Conservation (phyloP, 1,140 invertebrate genomes). For the Sitobion miscanthi region DNA sequence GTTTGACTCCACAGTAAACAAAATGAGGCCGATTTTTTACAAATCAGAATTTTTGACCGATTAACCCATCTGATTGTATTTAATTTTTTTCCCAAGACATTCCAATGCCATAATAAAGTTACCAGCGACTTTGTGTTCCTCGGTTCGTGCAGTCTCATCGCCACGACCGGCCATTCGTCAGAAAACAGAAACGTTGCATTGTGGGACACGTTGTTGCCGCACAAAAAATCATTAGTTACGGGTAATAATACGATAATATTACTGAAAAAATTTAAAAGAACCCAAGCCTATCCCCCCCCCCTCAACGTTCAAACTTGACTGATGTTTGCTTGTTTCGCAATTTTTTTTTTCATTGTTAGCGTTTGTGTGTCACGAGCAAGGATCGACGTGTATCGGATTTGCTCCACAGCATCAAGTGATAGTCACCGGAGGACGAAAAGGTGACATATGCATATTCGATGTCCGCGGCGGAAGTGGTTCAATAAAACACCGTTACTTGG, state of each 20-base stretch:
- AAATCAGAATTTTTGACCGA: neutral
- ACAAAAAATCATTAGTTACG: slow-evolving; percentile 90
- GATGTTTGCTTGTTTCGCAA: neutral
- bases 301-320: neutral
- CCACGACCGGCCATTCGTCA: slow-evolving; percentile 95
- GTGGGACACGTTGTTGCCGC: slow-evolving; percentile 97
- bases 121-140: slow-evolving; percentile 98
- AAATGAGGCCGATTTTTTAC: neutral
- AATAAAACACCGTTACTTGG: slow-evolving; percentile 86
- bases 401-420: slow-evolving; percentile 90
- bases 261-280: neutral
- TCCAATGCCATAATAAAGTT: slow-evolving; percentile 96
- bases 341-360: slow-evolving; percentile 65
- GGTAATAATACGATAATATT: slow-evolving; percentile 65
- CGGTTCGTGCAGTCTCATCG: slow-evolving; percentile 94
- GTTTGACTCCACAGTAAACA: neutral
- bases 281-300: too few relatives aligned
- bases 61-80: neutral
- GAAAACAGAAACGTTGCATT: slow-evolving; percentile 97
- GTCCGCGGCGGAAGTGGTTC: slow-evolving; percentile 78
- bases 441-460: slow-evolving; percentile 94
- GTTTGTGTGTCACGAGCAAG: slow-evolving; percentile 92
- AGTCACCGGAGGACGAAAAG: slow-evolving; percentile 94
- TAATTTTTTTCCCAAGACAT: slow-evolving; percentile 73
- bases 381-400: slow-evolving; percentile 85